Conservation (phyloP, 2,888 invertebrate genomes). For the Patella pellucida region DNA sequence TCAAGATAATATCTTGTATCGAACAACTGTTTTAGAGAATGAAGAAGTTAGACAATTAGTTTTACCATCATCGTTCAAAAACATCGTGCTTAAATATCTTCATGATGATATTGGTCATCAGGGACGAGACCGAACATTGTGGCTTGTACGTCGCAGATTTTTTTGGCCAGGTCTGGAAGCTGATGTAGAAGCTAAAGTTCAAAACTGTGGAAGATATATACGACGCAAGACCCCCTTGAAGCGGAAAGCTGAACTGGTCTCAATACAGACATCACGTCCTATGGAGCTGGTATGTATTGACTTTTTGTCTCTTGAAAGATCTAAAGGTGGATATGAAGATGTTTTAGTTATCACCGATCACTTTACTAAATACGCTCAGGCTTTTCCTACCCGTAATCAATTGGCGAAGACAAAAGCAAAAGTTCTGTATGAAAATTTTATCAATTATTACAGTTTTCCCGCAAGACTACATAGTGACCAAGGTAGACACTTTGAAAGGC, state of each 20-base stretch:
- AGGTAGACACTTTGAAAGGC: conserved; percentile 32
- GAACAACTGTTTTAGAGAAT: neutral
- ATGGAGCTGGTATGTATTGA: conserved; percentile 38
- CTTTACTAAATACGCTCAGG: conserved; percentile 27
- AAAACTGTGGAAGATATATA: neutral
- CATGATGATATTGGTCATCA: neutral
- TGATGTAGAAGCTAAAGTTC: neutral
- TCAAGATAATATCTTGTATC: neutral
- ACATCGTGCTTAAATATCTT: neutral
- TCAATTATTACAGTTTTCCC: conserved; percentile 34
- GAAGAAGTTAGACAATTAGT: neutral
- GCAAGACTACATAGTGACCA: conserved; percentile 32
- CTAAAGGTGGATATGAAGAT: conserved; percentile 20
- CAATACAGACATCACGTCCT: conserved; percentile 32
- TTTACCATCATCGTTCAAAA: neutral
- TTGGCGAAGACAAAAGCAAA: conserved; percentile 33
- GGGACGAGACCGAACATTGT: neutral
- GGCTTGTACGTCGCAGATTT: neutral
- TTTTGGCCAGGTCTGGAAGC: neutral
- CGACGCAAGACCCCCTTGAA: neutral
- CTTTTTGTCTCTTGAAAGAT: conserved; percentile 32
- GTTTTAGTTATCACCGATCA: conserved; percentile 28
- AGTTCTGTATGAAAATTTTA: conserved; percentile 27
- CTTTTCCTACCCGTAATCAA: conserved; percentile 29
- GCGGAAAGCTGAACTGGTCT: conserved; percentile 15